These are phyloP conservation scores for Aromia moschata DNA, from an alignment of 2,888 invertebrate genomes.

Conservation along the genomic window DNA sequence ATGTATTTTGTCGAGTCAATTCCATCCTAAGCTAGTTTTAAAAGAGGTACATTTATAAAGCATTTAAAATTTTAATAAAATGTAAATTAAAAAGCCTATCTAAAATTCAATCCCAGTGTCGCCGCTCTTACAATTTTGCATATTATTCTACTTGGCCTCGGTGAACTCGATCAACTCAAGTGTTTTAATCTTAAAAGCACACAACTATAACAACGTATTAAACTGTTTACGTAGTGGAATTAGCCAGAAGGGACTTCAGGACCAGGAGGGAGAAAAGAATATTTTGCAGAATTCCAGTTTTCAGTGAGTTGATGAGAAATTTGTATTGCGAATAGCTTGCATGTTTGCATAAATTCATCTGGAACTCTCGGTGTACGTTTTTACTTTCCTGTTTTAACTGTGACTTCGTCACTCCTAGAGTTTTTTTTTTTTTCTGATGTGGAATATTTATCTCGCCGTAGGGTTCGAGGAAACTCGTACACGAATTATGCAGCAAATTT, in stretches of 20 bases:
- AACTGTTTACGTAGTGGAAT: slow-evolving; percentile 8
- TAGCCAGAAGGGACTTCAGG: slow-evolving; percentile 3
- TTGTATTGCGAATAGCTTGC: too few species aligned
- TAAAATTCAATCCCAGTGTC: not conserved
- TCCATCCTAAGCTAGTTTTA: not conserved
- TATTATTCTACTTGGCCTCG: slow-evolving; percentile 8
- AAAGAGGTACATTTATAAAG: not conserved
- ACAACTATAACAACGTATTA: slow-evolving; percentile 13
- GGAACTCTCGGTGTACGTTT: too few species aligned
- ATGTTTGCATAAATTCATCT: too few species aligned
- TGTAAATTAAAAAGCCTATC: slow-evolving; percentile 6
- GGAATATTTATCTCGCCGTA: too few species aligned
- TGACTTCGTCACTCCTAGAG: too few species aligned
- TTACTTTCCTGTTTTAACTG: too few species aligned
- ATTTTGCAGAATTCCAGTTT: not conserved
- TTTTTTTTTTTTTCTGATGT: too few species aligned
- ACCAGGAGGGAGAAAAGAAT: too few species aligned
- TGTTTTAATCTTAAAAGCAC: slow-evolving; percentile 5
- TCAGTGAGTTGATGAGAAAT: too few species aligned
- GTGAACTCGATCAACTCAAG: not conserved
- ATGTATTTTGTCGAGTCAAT: too few species aligned
- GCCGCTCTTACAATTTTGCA: slow-evolving; percentile 8
- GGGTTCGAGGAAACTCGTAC: too few species aligned
- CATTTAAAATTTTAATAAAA: slow-evolving; percentile 10
- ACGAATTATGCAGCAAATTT: not conserved